phyloP scores from a whole-genome alignment of 1,140 invertebrate genomes.

The Brachionus rotundiformis region DNA sequence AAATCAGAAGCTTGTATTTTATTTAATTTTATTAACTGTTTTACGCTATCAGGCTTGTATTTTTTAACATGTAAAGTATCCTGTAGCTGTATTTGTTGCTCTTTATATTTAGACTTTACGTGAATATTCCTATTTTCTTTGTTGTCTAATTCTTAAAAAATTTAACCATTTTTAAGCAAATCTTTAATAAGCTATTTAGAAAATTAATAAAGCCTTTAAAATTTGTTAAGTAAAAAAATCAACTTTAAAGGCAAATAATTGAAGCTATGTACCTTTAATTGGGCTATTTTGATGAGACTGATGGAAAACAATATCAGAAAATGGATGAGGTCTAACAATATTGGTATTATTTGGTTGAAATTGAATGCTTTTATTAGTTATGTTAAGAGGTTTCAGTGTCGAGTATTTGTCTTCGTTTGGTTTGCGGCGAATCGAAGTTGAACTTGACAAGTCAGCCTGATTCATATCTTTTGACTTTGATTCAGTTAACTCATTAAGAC shows the following conservation, averaged over 20 bases:
- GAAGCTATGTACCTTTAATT: not conserved
- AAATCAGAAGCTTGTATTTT: conserved; percentile 50
- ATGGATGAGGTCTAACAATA: conserved; percentile 17
- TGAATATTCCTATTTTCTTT: conserved; percentile 37
- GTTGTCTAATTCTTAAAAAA: conserved; percentile 36
- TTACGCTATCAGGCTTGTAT: conserved; percentile 34
- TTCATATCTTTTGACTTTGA: not conserved
- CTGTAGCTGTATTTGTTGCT: conserved; percentile 45
- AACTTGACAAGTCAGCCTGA: not conserved
- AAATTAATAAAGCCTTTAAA: not conserved
- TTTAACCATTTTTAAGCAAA: conserved; percentile 35
- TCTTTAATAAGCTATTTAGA: not conserved
- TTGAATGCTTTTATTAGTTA: conserved; percentile 1
- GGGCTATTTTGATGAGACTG: not conserved
- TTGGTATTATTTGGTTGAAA: not conserved
- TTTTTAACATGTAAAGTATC: conserved; percentile 33
- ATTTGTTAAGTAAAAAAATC: not conserved
- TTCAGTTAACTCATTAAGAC: not conserved
- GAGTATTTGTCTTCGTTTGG: conserved; percentile 12
- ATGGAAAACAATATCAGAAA: not conserved
- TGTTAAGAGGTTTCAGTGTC: not conserved
- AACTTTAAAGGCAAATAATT: not conserved
- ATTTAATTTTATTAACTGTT: conserved; percentile 47
- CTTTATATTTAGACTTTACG: not conserved
- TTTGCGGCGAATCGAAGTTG: not conserved